These are phyloP conservation scores for Lottia scabra DNA, from an alignment of 2,888 invertebrate species.

Conservation along the genomic window DNA sequence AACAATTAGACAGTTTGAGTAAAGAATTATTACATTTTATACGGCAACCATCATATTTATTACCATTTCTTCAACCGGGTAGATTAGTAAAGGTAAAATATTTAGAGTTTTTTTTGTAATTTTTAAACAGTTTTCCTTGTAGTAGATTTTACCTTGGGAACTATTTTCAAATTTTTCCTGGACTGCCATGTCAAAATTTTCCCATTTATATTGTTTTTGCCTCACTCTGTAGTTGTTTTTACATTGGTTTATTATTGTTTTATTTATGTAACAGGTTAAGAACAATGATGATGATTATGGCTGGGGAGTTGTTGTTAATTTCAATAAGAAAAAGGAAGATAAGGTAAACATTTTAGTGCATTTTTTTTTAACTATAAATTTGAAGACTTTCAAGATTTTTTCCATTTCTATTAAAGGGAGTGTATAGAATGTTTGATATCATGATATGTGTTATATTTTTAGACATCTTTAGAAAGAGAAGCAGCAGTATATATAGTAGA, in stretches of 20 bases:
- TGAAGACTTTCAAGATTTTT: too few relatives aligned
- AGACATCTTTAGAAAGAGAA: slow-evolving; percentile 73
- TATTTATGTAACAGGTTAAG: slow-evolving; percentile 76
- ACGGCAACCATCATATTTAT: slow-evolving; percentile 86
- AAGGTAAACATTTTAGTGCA: too few relatives aligned
- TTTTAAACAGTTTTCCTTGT: too few relatives aligned
- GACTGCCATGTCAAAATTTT: too few relatives aligned
- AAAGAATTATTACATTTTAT: slow-evolving; percentile 83
- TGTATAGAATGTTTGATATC: too few relatives aligned
- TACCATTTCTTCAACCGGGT: slow-evolving; percentile 95
- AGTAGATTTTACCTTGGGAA: too few relatives aligned
- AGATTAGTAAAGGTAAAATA: slow-evolving; percentile 91
- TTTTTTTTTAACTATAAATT: too few relatives aligned
- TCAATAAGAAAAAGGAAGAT: slow-evolving; percentile 78
- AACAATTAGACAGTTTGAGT: slow-evolving; percentile 82
- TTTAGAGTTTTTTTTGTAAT: too few relatives aligned
- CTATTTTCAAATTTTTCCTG: too few relatives aligned
- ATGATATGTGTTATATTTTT: slow-evolving; percentile 22
- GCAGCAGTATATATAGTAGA: slow-evolving; percentile 82
- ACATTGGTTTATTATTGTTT: not conserved
- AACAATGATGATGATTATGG: slow-evolving; percentile 88
- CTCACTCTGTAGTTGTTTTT: too few relatives aligned
- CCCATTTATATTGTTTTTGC: too few relatives aligned
- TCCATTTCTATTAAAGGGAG: too few relatives aligned
- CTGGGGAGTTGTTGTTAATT: slow-evolving; percentile 96